Evolutionary conservation across 2,888 invertebrate genomes (phyloP).

Genomic region (Agonopterix alstromeriana): DNA sequence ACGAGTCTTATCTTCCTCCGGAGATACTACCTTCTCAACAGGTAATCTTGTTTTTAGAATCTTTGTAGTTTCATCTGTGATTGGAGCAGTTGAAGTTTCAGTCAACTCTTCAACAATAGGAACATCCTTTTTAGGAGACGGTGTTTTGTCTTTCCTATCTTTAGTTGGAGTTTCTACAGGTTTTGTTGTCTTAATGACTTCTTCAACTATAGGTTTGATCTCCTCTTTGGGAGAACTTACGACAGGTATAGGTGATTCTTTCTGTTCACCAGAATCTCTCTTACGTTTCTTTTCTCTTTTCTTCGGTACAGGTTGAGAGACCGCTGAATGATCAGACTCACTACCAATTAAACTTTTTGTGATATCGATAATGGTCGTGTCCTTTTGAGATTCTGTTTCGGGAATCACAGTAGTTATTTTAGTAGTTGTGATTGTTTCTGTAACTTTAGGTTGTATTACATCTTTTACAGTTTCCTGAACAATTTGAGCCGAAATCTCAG

Average conservation of each 20-base stretch:
- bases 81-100: neutral
- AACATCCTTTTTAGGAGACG: constrained; percentile 2
- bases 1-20: neutral
- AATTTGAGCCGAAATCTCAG: constrained; percentile 12
- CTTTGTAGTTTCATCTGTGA: constrained; percentile 1
- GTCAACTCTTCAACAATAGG: too few relatives aligned
- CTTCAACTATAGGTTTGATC: too few relatives aligned
- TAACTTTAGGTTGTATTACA: neutral
- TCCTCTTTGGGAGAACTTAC: too few relatives aligned
- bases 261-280: neutral
- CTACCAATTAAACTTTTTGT: constrained; percentile 31
- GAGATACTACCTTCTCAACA: neutral
- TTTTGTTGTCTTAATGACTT: too few relatives aligned
- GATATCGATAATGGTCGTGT: constrained; percentile 20
- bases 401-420: constrained; percentile 5
- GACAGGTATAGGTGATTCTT: too few relatives aligned
- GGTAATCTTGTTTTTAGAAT: neutral
- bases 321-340: constrained; percentile 30
- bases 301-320: constrained; percentile 5
- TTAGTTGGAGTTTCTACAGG: too few relatives aligned
- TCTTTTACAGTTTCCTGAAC: constrained; percentile 13
- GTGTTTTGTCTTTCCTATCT: neutral
- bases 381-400: constrained; percentile 12
- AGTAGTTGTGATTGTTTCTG: constrained; percentile 6
- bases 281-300: constrained; percentile 3